Evolutionary conservation across 53 echinoderm and acorn worm genomes (phyloP), one percentile per base, ranked within the genome.

Genomic region (Mesocentrotus franciscanus): DNA sequence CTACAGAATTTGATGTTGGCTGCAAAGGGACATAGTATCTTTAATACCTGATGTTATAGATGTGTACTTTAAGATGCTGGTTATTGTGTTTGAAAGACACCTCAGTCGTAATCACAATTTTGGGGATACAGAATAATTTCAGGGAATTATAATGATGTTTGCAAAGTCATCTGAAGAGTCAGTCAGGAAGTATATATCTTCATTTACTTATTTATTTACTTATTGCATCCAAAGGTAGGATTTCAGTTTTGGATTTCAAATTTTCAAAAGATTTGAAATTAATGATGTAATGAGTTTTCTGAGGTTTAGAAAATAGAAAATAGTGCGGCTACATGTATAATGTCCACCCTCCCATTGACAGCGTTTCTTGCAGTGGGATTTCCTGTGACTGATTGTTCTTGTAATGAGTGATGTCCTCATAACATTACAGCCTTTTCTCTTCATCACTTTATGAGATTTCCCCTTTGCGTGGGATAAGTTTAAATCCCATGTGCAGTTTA

Each of bases 361-460:
- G 17, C 13, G 17, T 15, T 85, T 56, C 30, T 30, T 61, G 36
- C 30, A 22, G 11, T 85, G 15, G 29, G 61, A 90, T 90, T 90
- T 90, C 90, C 90, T 90, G 90, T 90, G 62, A 60, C n/a, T 90
- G 90, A 91, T 91, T 66, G 66, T 91, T 91, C 91, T 22, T 16
- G 35, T 91, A 66, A 91, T 34, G 91, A 91, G 35, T 91, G 91
- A 91, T 91, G 66, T 91, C 91, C 91, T 66, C 66, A 91, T 91
- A 61, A 29, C 14, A 13, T 61, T 49, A 22, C 66, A 87, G 57
- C 58, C 1, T 87, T 87, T 16, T 87, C 58, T 87, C n/a, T 58
- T 87, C 2, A 87, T 12, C 29, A 87, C 27, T 58, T 87, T 2
- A 56, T n/a, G 27, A 57, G n/a, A 87, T 87, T 87, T 87, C 58